These are phyloP conservation scores for Lophotis ruficrista DNA, from an alignment of 2,113 vertebrate genomes.

Conservation along the genomic window DNA sequence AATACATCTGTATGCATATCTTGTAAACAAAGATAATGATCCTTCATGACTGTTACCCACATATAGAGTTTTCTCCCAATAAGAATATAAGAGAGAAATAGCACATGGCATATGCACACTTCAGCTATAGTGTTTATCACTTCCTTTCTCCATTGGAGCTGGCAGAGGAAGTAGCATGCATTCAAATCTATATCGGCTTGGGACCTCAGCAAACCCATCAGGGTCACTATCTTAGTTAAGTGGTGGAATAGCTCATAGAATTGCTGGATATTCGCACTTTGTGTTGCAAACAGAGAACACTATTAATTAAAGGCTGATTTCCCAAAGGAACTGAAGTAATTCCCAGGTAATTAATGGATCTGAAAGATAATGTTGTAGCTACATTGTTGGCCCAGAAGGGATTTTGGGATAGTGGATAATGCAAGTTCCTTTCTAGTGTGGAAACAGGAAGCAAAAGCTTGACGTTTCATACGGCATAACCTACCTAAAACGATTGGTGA, in stretches of 20 bases:
- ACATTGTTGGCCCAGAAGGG: not conserved
- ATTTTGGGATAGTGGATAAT: not conserved
- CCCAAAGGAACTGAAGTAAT: not conserved
- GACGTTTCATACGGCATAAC: not conserved
- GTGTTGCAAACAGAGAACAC: not conserved
- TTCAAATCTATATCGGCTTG: not conserved
- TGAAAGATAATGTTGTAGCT: not conserved
- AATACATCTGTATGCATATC: rapidly evolving
- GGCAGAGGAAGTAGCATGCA: not conserved
- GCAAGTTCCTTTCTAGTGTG: not conserved
- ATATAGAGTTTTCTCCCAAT: not conserved
- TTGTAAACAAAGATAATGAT: not conserved
- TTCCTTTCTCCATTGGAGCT: not conserved
- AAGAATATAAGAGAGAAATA: not conserved
- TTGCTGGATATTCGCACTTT: not conserved
- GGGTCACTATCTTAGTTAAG: not conserved
- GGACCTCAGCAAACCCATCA: not conserved
- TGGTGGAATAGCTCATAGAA: not conserved
- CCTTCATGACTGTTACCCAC: not conserved
- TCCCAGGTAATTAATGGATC: not conserved
- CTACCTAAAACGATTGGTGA: not conserved
- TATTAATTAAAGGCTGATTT: not conserved
- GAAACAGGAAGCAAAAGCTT: not conserved
- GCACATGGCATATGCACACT: not conserved
- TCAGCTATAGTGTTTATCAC: not conserved